Conservation (phyloP, 2,797 vertebrate genomes). For the Urosaurus nigricauda region DNA sequence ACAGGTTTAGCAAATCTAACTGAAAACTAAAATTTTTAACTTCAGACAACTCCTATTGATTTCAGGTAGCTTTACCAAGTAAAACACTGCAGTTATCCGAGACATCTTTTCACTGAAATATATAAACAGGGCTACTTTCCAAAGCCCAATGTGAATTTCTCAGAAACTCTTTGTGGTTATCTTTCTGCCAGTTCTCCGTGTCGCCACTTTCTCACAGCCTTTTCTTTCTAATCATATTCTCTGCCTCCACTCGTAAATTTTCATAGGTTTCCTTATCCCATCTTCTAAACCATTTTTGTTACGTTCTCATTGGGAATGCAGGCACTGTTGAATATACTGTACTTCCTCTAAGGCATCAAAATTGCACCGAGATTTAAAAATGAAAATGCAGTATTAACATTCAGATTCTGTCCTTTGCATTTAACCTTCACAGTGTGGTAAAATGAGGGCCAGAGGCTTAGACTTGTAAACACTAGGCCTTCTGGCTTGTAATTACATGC, state of each 20-base stretch:
- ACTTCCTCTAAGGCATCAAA: neutral
- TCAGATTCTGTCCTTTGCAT: conserved; percentile 22
- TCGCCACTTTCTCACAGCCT: neutral
- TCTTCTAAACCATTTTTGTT: conserved; percentile 22
- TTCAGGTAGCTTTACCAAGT: conserved; percentile 13
- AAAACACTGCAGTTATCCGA: conserved; percentile 21
- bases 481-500: conserved; percentile 31
- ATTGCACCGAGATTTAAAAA: conserved; percentile 14
- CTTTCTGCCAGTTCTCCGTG: neutral
- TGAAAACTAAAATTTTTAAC: neutral
- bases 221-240: neutral
- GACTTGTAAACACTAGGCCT: conserved; percentile 19
- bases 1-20: neutral
- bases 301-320: neutral
- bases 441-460: conserved; percentile 4
- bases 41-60: neutral
- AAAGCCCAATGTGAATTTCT: neutral
- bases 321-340: neutral
- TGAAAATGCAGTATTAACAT: conserved; percentile 34
- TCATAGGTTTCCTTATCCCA: accelerated
- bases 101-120: neutral
- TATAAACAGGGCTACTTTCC: neutral
- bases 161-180: neutral
- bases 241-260: neutral
- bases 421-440: neutral